Percentiles rank a stretch among this genome's conserved stretches.
These are phyloP conservation scores for Euthynnus affinis DNA, from an alignment of 2,797 vertebrate genomes.

Conservation along the genomic window DNA sequence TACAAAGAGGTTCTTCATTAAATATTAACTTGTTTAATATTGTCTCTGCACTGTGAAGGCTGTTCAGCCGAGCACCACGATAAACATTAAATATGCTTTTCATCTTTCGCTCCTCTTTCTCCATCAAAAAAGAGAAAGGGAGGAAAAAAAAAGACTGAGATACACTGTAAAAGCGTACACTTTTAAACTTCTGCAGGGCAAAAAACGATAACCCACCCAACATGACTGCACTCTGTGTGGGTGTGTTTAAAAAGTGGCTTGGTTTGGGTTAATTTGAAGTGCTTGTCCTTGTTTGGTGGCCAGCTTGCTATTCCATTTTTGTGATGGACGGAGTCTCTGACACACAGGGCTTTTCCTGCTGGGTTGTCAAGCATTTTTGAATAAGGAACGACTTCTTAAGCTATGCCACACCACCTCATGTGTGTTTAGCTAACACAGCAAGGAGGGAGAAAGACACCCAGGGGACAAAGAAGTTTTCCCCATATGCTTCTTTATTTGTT, in stretches of 20 bases:
- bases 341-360: slow-evolving; percentile 58
- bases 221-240: slow-evolving; percentile 38
- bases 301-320: slow-evolving; percentile 27
- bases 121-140: slow-evolving; percentile 75
- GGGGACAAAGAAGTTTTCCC: slow-evolving; percentile 66
- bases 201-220: slow-evolving; percentile 70
- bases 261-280: slow-evolving; percentile 74
- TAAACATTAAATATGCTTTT: slow-evolving; percentile 91
- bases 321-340: slow-evolving; percentile 73
- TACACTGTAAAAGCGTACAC: slow-evolving; percentile 73
- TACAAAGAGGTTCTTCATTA: slow-evolving; percentile 88
- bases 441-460: slow-evolving; percentile 68
- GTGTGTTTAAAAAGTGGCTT: slow-evolving; percentile 50
- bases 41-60: slow-evolving; percentile 86
- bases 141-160: slow-evolving; percentile 55
- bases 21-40: slow-evolving; percentile 93
- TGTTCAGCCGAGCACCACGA: slow-evolving; percentile 82
- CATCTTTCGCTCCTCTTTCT: slow-evolving; percentile 85
- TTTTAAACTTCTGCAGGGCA: slow-evolving; percentile 83
- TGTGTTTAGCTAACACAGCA: slow-evolving; percentile 71
- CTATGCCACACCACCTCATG: slow-evolving; percentile 64
- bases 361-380: slow-evolving; percentile 71
- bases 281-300: slow-evolving; percentile 77
- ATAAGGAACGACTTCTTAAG: slow-evolving; percentile 68
- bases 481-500: slow-evolving; percentile 41